A percentile compares a stretch with the other conserved stretches of the same genome.
Evolutionary conservation across 2,797 vertebrate species (phyloP).

Genomic region (Discoglossus pictus): DNA sequence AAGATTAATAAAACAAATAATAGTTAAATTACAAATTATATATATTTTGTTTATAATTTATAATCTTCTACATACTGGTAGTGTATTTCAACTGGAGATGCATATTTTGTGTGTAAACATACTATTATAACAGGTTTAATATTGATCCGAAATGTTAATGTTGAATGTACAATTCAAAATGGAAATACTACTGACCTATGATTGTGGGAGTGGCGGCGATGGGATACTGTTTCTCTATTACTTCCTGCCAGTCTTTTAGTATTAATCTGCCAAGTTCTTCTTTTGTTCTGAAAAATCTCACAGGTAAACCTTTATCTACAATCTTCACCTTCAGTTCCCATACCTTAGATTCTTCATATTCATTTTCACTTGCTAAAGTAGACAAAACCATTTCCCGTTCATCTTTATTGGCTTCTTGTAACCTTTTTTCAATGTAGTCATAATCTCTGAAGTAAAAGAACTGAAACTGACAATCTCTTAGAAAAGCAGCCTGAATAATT

Average conservation of each 20-base stretch:
- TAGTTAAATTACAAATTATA: too few relatives aligned
- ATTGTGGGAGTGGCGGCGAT: slow-evolving; percentile 28
- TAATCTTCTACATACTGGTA: too few relatives aligned
- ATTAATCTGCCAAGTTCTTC: slow-evolving; percentile 55
- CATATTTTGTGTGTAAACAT: too few relatives aligned
- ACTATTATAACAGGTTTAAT: too few relatives aligned
- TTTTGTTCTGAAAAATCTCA: slow-evolving; percentile 56
- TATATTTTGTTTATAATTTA: too few relatives aligned
- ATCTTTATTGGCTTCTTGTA: slow-evolving; percentile 9
- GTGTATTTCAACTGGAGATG: too few relatives aligned
- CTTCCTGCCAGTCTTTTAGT: slow-evolving; percentile 54
- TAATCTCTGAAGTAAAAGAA: slow-evolving; percentile 63
- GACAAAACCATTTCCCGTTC: slow-evolving; percentile 19
- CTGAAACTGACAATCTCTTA: slow-evolving; percentile 51
- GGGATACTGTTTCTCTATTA: slow-evolving; percentile 58
- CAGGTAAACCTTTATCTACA: slow-evolving; percentile 53
- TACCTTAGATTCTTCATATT: slow-evolving; percentile 46
- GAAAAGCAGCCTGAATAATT: slow-evolving; percentile 55
- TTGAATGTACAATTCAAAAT: too few relatives aligned
- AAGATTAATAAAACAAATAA: too few relatives aligned
- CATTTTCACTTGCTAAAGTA: not conserved
- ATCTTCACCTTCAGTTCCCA: slow-evolving; percentile 57
- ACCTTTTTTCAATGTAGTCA: slow-evolving; percentile 17
- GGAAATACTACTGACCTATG: slow-evolving; percentile 44
- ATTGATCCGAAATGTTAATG: too few relatives aligned